Evolutionary conservation across 2,888 invertebrate genomes (phyloP), one percentile per base, ranked within the genome.

Genomic region (Nymphalis c-album): DNA sequence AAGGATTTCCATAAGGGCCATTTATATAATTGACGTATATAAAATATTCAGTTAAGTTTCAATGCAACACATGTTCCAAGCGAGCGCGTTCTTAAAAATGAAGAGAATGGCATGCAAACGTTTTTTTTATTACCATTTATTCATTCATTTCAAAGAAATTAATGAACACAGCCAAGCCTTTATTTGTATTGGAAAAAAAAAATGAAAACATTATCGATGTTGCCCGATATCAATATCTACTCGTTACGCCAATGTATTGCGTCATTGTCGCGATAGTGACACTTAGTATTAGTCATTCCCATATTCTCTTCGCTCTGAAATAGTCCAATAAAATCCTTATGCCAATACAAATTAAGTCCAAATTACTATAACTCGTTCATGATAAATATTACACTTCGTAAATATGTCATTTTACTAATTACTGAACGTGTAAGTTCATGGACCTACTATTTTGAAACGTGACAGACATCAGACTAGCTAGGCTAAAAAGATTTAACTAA

Each of bases 181-280:
- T 55, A 55, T 31, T 53, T 55, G n/a, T n/a, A 40, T 40, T 40
- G 17, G 17, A 31, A 31, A 17, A 22, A 51, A 51, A 51, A 13
- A 51, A 10, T 20, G 16, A n/a, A 22, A 31, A 22, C 26, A 31
- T 55, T 31, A 31, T 31, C 53, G 26, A 55, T 26, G 17, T 31
- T 50, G 18, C 18, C 18, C 13, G 10, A 22, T 51, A 51, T 51
- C 22, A 3, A 51, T 51, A 51, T 22, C 7, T 7, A 55, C 17
- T 31, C 6, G 53, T 55, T 55, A 55, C 53, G 53, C 26, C 13
- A 40, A 31, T 26, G n/a, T 7, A 26, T 55, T 55, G 53, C 53
- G 26, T 55, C 53, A 55, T 31, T 55, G 22, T 51, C 26, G 17
- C 26, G 53, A 50, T 50, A 55, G 53, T 31, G n/a, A 20, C 51